phyloP scores from a whole-genome alignment of 1,140 invertebrate species.

The Ctenoplectra terminalis region DNA sequence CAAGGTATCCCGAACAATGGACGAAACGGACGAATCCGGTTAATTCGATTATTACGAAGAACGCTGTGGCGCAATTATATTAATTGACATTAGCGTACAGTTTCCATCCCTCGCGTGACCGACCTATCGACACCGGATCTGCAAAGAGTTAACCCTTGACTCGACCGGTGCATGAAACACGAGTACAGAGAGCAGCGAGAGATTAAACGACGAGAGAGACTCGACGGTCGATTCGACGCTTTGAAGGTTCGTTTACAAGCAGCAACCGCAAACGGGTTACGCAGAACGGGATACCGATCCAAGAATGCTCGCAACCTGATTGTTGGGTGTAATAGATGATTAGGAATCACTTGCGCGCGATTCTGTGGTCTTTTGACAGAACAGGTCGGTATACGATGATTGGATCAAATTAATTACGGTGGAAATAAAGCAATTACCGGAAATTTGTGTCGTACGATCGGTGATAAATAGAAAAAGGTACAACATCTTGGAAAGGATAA shows the following conservation, averaged over 20 bases:
- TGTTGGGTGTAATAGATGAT: constrained; percentile 73
- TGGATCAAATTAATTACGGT: too few relatives aligned
- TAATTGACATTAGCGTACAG: constrained; percentile 49
- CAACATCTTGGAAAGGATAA: too few relatives aligned
- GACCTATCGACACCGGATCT: constrained; percentile 44
- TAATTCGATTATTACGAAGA: constrained; percentile 40
- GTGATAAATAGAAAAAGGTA: too few relatives aligned
- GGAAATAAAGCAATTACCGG: too few relatives aligned
- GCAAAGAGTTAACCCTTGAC: constrained; percentile 45
- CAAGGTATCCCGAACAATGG: not conserved
- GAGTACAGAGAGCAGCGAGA: constrained; percentile 21
- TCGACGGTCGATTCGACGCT: constrained; percentile 5
- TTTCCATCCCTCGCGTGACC: constrained; percentile 47
- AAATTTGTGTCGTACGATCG: too few relatives aligned
- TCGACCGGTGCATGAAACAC: constrained; percentile 44
- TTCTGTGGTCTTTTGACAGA: too few relatives aligned
- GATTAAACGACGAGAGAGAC: constrained; percentile 44
- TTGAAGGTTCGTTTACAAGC: constrained; percentile 45
- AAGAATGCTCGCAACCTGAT: constrained; percentile 55
- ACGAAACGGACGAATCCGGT: not conserved
- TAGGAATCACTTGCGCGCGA: constrained; percentile 64
- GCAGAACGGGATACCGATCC: constrained; percentile 30
- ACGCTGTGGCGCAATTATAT: constrained; percentile 33
- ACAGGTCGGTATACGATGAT: not conserved
- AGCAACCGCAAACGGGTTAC: constrained; percentile 44